These are phyloP conservation scores for Garrulus glandarius DNA, from an alignment of 2,797 vertebrate genomes.

Conservation along the genomic window DNA sequence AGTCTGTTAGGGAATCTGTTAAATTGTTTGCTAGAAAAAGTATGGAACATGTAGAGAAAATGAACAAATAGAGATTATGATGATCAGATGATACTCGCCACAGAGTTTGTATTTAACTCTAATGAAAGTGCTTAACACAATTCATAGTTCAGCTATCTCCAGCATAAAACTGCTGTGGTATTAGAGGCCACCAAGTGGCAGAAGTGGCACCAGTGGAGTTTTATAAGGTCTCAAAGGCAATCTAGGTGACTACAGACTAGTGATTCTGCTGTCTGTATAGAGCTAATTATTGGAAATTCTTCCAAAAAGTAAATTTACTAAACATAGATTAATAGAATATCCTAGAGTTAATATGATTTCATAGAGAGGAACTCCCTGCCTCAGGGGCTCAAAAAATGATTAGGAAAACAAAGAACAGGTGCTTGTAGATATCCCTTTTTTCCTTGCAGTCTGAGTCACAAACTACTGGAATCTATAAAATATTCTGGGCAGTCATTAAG, in stretches of 20 bases:
- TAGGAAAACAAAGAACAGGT: not conserved
- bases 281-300: not conserved
- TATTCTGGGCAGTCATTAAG: not conserved
- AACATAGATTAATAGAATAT: not conserved
- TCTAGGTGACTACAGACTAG: not conserved
- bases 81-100: not conserved
- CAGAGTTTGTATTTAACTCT: not conserved
- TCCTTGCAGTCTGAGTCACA: not conserved
- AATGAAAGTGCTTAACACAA: not conserved
- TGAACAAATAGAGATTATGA: not conserved
- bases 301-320: not conserved
- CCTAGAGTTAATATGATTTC: not conserved
- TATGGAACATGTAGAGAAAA: not conserved
- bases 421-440: not conserved
- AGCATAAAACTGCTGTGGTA: not conserved
- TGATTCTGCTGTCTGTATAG: not conserved
- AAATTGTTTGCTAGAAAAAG: not conserved
- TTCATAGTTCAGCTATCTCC: not conserved
- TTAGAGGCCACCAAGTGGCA: not conserved
- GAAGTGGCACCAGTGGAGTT: not conserved
- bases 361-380: not conserved
- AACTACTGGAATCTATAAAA: not conserved
- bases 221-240: not conserved
- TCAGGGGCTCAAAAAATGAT: not conserved
- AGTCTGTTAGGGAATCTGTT: not conserved